These are phyloP conservation scores for Maniola jurtina DNA, from an alignment of 1,140 invertebrate genomes.

Conservation along the genomic window DNA sequence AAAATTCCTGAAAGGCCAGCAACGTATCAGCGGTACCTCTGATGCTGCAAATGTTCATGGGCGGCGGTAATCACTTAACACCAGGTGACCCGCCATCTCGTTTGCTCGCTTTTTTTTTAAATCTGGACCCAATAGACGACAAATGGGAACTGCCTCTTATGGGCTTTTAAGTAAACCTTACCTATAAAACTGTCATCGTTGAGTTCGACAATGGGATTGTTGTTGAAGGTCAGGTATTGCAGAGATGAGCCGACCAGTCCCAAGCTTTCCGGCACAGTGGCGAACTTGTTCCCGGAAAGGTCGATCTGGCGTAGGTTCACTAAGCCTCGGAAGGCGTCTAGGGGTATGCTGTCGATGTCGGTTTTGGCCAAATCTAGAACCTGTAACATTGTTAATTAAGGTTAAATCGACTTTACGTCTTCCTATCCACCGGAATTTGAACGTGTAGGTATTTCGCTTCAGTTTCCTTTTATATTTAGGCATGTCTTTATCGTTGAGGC, in stretches of 20 bases:
- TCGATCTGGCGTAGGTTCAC: constrained; percentile 76
- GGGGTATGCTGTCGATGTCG: constrained; percentile 74
- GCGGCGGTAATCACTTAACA: no score
- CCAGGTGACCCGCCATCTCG: no score
- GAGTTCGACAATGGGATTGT: constrained; percentile 79
- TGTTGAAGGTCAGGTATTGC: constrained; percentile 78
- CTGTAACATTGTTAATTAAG: constrained; percentile 51
- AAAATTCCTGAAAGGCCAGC: no score
- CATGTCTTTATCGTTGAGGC: no score
- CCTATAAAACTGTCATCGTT: constrained; percentile 79
- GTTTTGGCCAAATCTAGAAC: constrained; percentile 81
- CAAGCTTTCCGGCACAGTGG: constrained; percentile 78
- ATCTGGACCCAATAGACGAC: no score
- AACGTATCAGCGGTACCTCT: no score
- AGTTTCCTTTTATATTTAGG: not conserved
- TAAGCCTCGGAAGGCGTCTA: constrained; percentile 69
- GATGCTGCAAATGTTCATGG: no score
- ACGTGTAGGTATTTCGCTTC: not conserved
- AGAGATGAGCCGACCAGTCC: constrained; percentile 73
- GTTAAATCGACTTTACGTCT: no score
- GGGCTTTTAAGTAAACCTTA: constrained; percentile 35
- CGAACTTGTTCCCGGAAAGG: constrained; percentile 80
- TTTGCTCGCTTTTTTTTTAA: no score
- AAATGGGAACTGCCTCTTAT: no score
- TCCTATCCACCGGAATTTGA: not conserved